phyloP scores from a whole-genome alignment of 2,797 vertebrate genomes.

The Sitta carolinensis region DNA sequence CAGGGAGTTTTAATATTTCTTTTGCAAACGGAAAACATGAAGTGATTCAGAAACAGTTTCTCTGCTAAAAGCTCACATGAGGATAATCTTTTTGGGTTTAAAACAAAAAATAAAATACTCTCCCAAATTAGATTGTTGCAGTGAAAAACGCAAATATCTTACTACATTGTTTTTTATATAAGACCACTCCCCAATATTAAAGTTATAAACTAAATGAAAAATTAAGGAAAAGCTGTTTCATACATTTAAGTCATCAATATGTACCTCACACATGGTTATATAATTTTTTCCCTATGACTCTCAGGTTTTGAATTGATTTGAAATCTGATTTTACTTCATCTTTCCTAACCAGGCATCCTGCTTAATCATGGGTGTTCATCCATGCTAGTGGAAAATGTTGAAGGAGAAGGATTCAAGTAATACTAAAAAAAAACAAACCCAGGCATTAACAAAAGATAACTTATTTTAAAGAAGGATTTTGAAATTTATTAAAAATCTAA shows the following conservation, averaged over 20 bases:
- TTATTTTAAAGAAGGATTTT: neutral
- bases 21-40: neutral
- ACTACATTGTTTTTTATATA: neutral
- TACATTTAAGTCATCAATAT: neutral
- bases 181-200: neutral
- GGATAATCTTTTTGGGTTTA: neutral
- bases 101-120: neutral
- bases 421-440: neutral
- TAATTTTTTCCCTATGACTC: neutral
- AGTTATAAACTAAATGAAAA: neutral
- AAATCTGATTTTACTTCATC: neutral
- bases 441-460: neutral
- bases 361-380: neutral
- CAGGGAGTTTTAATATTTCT: neutral
- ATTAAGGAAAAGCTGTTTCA: neutral
- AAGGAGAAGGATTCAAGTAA: neutral
- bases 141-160: neutral
- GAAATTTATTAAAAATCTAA: neutral
- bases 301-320: neutral
- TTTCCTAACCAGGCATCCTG: neutral
- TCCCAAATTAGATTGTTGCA: neutral
- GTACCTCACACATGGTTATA: accelerated
- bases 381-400: neutral
- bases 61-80: neutral
- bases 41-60: neutral